A percentile compares a stretch with the other conserved stretches of the same genome.
Conservation (phyloP, 2,797 vertebrate genomes). For the Mico argentatus region DNA sequence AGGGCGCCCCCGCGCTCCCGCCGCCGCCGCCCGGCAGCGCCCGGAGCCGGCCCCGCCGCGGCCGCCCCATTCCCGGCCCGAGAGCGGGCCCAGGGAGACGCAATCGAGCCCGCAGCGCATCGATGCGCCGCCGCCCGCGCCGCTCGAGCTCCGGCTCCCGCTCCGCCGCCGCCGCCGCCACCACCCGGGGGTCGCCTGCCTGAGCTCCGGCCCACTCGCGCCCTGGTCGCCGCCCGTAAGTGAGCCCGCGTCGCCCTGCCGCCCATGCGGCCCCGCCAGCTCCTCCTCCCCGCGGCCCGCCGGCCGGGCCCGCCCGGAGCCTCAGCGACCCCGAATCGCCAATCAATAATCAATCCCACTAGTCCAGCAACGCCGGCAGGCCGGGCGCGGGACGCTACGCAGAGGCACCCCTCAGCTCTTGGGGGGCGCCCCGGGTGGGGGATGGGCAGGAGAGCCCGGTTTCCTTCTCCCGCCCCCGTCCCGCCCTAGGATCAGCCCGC, state of each 20-base stretch:
- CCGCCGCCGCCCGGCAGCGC: slow-evolving; percentile 86
- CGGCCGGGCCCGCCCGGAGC: slow-evolving; percentile 58
- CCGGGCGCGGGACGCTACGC: not conserved
- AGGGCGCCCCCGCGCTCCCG: slow-evolving; percentile 83
- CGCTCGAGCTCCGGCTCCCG: slow-evolving; percentile 72
- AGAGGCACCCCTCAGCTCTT: not conserved
- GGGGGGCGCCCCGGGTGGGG: not conserved
- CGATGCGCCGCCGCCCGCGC: slow-evolving; percentile 88
- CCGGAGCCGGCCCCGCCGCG: slow-evolving; percentile 85
- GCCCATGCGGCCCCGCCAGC: slow-evolving; percentile 40
- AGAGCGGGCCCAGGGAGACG: slow-evolving; percentile 92
- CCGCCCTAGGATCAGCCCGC: not conserved
- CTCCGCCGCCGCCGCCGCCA: slow-evolving; percentile 58
- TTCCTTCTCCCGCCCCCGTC: not conserved
- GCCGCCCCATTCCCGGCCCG: slow-evolving; percentile 86
- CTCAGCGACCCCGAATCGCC: slow-evolving; percentile 34
- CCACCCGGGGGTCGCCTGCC: slow-evolving; percentile 59
- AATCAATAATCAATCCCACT: slow-evolving; percentile 71
- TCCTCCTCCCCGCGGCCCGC: not conserved
- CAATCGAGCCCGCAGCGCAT: slow-evolving; percentile 97
- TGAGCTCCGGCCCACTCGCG: slow-evolving; percentile 74
- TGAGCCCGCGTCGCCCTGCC: slow-evolving; percentile 67
- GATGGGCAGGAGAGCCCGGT: not conserved
- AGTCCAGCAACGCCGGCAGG: not conserved
- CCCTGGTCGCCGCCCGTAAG: slow-evolving; percentile 46